These are phyloP conservation scores for Orius laevigatus DNA, from an alignment of 1,140 invertebrate species.

Conservation along the genomic window DNA sequence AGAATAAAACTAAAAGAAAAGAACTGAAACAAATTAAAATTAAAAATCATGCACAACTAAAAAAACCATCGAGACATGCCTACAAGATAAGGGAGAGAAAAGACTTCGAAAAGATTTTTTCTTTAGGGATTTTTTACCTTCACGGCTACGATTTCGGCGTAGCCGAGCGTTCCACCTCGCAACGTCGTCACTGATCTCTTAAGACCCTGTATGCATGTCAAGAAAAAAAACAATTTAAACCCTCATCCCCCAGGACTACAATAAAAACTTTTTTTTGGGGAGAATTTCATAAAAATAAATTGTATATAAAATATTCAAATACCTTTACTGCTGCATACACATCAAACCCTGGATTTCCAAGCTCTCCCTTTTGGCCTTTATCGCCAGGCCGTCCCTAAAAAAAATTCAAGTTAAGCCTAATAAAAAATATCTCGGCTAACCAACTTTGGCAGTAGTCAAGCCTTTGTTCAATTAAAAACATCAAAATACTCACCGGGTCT, in stretches of 20 bases:
- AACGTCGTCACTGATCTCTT: conserved; percentile 84
- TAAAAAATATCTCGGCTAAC: neutral
- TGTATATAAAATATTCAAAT: conserved; percentile 20
- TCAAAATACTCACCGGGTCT: conserved; percentile 54
- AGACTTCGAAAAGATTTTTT: conserved; percentile 5
- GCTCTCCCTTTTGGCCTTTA: conserved; percentile 71
- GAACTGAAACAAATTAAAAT: conserved; percentile 11
- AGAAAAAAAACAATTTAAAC: too few relatives aligned
- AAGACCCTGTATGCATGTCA: conserved; percentile 38
- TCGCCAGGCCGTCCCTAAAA: conserved; percentile 70
- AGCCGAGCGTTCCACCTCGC: conserved; percentile 67
- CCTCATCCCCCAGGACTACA: too few relatives aligned
- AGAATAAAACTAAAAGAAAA: conserved; percentile 21
- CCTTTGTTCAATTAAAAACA: neutral
- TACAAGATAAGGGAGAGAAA: conserved; percentile 14
- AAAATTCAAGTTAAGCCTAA: conserved; percentile 1
- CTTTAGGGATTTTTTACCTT: conserved; percentile 52
- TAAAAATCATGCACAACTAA: conserved; percentile 4
- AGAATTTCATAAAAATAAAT: neutral
- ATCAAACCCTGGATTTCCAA: conserved; percentile 72
- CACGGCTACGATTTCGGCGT: conserved; percentile 86
- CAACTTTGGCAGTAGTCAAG: neutral
- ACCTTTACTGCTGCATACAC: conserved; percentile 83
- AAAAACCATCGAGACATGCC: conserved; percentile 9
- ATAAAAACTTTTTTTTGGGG: conserved; percentile 17